These are phyloP conservation scores for Alexandromys fortis DNA, from an alignment of 2,113 vertebrate species.

Conservation along the genomic window DNA sequence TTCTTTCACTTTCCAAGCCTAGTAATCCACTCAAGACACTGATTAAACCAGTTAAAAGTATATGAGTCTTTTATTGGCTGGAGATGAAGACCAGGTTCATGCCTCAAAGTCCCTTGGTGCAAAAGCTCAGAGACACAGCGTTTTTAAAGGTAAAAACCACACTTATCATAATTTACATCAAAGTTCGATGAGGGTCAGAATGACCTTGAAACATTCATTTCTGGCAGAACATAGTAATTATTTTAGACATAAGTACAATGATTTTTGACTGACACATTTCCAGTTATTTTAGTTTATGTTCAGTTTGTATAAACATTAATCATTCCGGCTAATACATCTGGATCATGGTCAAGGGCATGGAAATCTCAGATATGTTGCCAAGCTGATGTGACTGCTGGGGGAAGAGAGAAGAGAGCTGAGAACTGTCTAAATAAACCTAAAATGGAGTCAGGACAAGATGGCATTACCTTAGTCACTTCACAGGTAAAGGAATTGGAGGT, in stretches of 20 bases:
- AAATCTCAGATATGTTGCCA: neutral
- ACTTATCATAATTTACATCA: neutral
- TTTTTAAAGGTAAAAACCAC: neutral
- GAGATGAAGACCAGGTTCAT: neutral
- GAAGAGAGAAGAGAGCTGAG: neutral
- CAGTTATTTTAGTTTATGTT: conserved; percentile 8
- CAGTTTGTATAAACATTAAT: conserved; percentile 4
- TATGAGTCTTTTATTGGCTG: neutral
- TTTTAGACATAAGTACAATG: neutral
- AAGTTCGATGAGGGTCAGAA: neutral
- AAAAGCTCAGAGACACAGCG: neutral
- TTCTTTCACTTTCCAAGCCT: neutral
- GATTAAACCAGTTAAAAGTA: neutral
- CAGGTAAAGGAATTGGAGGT: no score
- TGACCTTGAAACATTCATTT: neutral
- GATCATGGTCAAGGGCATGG: neutral
- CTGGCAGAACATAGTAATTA: neutral
- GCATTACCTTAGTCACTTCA: neutral
- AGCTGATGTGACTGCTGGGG: neutral
- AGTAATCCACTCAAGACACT: neutral
- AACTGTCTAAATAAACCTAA: neutral
- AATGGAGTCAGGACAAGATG: neutral
- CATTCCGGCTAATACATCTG: neutral
- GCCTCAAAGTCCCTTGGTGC: neutral
- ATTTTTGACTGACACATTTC: neutral